These are phyloP conservation scores for Istiophorus platypterus DNA, from an alignment of 2,113 vertebrate species.

Conservation along the genomic window DNA sequence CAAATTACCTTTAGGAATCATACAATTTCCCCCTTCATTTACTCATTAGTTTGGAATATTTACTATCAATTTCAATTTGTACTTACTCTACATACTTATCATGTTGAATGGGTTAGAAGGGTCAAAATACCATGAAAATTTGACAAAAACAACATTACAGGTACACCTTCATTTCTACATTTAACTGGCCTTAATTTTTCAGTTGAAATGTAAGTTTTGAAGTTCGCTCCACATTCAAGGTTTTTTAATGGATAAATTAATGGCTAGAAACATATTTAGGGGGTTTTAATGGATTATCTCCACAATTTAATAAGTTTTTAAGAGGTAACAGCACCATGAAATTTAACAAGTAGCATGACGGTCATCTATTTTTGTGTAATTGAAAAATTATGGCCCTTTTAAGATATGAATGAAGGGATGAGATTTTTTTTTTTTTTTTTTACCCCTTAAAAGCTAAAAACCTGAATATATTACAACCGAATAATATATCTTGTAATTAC, in stretches of 20 bases:
- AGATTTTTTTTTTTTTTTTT: not conserved
- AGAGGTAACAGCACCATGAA: not conserved
- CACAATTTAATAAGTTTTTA: not conserved
- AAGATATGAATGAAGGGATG: not conserved
- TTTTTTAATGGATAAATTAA: conserved; percentile 1
- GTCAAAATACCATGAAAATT: not conserved
- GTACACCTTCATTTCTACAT: not conserved
- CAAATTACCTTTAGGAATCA: too few relatives aligned
- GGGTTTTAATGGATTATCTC: not conserved
- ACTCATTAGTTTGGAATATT: too few relatives aligned
- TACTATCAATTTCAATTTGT: too few relatives aligned
- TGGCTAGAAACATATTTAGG: not conserved
- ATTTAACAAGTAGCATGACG: not conserved
- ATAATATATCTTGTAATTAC: not conserved
- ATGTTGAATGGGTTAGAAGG: not conserved
- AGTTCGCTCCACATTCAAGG: not conserved
- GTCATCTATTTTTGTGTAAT: not conserved
- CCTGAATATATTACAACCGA: not conserved
- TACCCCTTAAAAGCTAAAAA: not conserved
- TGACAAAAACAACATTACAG: not conserved
- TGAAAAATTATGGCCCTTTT: not conserved
- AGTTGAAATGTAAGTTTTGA: not conserved
- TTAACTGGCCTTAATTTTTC: not conserved
- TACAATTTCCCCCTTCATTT: too few relatives aligned
- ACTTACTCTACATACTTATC: too few relatives aligned